phyloP scores from a whole-genome alignment of 2,113 vertebrate species.

The Grammatotria lemairii region DNA sequence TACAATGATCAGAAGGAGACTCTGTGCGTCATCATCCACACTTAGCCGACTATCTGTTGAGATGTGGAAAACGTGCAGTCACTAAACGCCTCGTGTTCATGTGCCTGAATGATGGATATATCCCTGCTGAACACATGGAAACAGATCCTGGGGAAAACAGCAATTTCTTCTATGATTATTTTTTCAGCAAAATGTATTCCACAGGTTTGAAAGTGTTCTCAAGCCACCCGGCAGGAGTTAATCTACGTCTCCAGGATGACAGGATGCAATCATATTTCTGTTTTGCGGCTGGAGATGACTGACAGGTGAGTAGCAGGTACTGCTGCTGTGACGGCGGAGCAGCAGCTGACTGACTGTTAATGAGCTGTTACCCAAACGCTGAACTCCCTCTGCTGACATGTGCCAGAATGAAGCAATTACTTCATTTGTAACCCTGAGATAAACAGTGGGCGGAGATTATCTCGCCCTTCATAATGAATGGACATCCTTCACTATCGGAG shows the following conservation, averaged over 20 bases:
- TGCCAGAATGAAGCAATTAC: slow-evolving; percentile 8
- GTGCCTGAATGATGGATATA: background rate
- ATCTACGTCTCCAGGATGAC: background rate
- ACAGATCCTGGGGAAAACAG: background rate
- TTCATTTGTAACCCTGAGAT: background rate
- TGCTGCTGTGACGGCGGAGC: background rate
- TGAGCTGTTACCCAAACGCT: slow-evolving; percentile 1
- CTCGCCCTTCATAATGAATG: background rate
- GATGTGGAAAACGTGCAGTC: background rate
- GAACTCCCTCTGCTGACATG: slow-evolving; percentile 31
- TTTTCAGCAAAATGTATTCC: background rate
- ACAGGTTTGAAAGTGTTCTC: background rate
- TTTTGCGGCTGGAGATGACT: background rate
- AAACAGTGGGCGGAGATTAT: background rate
- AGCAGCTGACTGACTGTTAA: background rate
- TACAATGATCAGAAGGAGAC: background rate
- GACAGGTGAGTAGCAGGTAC: background rate
- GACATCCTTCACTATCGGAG: background rate
- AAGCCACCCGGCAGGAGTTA: background rate
- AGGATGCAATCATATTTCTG: background rate
- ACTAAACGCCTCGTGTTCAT: background rate
- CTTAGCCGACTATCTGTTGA: too few species aligned
- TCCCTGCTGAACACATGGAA: background rate
- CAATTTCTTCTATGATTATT: background rate
- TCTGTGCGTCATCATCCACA: background rate